Evolutionary conservation across 2,797 vertebrate species (phyloP).

Genomic region (Crax fasciolata): DNA sequence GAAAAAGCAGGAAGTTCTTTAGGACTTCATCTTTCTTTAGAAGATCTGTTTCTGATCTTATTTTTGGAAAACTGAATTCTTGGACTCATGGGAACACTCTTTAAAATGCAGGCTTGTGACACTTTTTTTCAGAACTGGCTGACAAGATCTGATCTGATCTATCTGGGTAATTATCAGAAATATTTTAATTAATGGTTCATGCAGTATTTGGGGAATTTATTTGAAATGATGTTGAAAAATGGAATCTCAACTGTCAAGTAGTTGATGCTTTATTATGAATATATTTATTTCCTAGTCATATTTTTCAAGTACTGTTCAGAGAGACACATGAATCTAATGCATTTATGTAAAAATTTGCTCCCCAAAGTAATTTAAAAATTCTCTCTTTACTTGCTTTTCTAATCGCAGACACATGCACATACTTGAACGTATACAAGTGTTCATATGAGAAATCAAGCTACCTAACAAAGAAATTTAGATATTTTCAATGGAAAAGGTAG

Average conservation of each 20-base stretch:
- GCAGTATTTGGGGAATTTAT: background rate
- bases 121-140: background rate
- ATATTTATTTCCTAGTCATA: background rate
- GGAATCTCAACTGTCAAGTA: background rate
- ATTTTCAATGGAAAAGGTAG: background rate
- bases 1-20: conserved; percentile 28
- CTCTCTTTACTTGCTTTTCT: background rate
- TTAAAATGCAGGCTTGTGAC: background rate
- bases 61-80: conserved; percentile 31
- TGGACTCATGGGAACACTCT: background rate
- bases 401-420: background rate
- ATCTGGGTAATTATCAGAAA: background rate
- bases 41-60: background rate
- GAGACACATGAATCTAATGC: background rate
- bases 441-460: background rate
- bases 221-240: background rate
- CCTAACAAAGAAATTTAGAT: background rate
- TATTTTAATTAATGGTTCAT: background rate
- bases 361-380: background rate
- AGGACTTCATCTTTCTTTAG: conserved; percentile 30
- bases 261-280: background rate
- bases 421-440: background rate
- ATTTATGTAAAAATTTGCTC: background rate
- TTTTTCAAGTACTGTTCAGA: background rate
- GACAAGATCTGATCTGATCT: background rate